A percentile compares a stretch with the other conserved stretches of the same genome.
Evolutionary conservation across 2,888 invertebrate species (phyloP).

Genomic region (Nasonovia ribisnigri): DNA sequence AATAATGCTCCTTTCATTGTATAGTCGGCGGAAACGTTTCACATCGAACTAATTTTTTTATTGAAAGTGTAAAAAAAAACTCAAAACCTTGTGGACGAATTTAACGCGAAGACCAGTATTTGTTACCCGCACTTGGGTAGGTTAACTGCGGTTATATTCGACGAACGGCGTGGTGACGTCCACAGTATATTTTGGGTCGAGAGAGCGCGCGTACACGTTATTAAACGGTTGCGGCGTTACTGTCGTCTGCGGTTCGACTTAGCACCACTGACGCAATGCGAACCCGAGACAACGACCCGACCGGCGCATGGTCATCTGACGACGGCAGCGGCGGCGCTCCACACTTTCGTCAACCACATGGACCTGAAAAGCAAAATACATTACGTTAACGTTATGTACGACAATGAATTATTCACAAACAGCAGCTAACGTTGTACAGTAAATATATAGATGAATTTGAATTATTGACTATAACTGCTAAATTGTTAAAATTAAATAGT

Average conservation of each 20-base stretch:
- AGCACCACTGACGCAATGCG: constrained; percentile 65
- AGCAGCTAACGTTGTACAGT: not conserved
- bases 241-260: constrained; percentile 57
- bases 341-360: constrained; percentile 44
- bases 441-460: not conserved
- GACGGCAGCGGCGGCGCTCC: constrained; percentile 51
- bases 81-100: not conserved
- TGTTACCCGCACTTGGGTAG: not conserved
- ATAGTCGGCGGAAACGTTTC: not conserved
- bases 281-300: constrained; percentile 59
- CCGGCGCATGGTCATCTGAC: constrained; percentile 64
- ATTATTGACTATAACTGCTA: not conserved
- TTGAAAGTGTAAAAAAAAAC: constrained; percentile 20
- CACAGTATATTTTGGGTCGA: not conserved
- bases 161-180: not conserved
- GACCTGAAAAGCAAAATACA: constrained; percentile 51
- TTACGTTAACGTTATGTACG: not conserved
- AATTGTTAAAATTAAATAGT: not conserved
- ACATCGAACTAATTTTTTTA: constrained; percentile 49
- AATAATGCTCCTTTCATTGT: constrained; percentile 40
- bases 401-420: not conserved
- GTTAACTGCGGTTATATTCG: not conserved
- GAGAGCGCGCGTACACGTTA: constrained; percentile 45
- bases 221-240: constrained; percentile 58
- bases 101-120: not conserved